Evolutionary conservation across 2,888 invertebrate genomes (phyloP), one percentile per base, ranked within the genome.

Genomic region (Scaptomyza caliginosa): DNA sequence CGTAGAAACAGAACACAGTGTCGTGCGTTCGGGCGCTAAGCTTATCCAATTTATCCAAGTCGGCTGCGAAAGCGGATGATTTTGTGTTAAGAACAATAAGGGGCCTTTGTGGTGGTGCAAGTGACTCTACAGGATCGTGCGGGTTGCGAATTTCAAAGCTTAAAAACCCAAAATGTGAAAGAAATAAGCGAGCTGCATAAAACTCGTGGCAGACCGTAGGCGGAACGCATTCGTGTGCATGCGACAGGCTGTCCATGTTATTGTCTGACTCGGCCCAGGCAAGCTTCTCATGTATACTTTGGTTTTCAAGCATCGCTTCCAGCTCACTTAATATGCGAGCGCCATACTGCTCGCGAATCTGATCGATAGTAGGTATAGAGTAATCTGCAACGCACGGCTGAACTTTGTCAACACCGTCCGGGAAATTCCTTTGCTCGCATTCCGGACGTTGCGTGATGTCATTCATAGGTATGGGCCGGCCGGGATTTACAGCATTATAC

Each of bases 91-190:
- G 78, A 16, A 90, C 91, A 28, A 91, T 92, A 0, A 91, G 75
- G 0, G 90, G 90, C 7, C 89, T 75, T 54, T 88, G 88, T 0
- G 90, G 82, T 2, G 90, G 84, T 3, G 87, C 79, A 28, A 90
- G 69, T 13, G 86, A 74, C 48, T 90, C 90, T 0, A 83, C 74
- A 0, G 90, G 89, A 58, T 88, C 89, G 52, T 88, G 83, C 2
- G 91, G 90, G 60, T 89, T 93, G 32, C 93, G 91, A 3, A 89
- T 90, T 64, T 92, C 92, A 36, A 94, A 93, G 34, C 95, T 94
- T 16, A 99, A 92, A 86, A 98, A 96, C 0, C 99, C 99, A 91
- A 99, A 98, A 91, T 99, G 98, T 3, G 98, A 98, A 16, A 99
- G 92, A 90, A 99, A 98, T 23, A 99, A 92, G 48, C 99, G 93